A percentile compares a stretch with the other conserved stretches of the same genome.
Evolutionary conservation across 2,113 vertebrate species (phyloP).

Genomic region (Pteronura brasiliensis): DNA sequence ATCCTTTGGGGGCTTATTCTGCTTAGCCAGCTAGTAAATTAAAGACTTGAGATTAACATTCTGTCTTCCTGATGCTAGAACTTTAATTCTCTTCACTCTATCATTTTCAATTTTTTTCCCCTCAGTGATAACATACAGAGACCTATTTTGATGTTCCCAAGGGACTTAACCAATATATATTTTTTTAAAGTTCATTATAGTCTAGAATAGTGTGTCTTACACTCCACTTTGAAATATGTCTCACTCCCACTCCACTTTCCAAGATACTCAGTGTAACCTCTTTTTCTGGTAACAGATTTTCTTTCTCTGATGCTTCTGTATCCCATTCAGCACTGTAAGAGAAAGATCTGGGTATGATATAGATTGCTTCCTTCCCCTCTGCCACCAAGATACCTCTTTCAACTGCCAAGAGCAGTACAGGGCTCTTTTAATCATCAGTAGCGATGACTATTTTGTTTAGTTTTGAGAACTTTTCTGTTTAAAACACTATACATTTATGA

Average conservation of each 20-base stretch:
- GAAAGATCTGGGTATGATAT: neutral
- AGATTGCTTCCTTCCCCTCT: neutral
- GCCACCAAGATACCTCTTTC: neutral
- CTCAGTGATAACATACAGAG: neutral
- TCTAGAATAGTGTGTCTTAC: neutral
- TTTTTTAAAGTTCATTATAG: neutral
- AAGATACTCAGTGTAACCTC: neutral
- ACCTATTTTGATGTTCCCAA: neutral
- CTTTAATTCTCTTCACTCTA: neutral
- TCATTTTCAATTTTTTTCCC: neutral
- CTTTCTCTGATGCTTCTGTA: neutral
- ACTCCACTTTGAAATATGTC: neutral
- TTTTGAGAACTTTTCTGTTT: neutral
- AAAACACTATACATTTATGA: neutral
- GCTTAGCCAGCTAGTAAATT: neutral
- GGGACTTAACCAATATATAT: neutral
- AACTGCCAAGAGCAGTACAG: neutral
- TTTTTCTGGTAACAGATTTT: neutral
- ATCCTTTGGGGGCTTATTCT: neutral
- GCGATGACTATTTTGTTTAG: neutral
- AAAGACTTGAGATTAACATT: neutral
- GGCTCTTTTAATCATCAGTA: neutral
- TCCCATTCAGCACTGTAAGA: neutral
- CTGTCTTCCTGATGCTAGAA: neutral
- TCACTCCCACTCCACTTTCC: neutral